Evolutionary conservation across 2,113 vertebrate genomes (phyloP).

Genomic region (Prunella himalayana): DNA sequence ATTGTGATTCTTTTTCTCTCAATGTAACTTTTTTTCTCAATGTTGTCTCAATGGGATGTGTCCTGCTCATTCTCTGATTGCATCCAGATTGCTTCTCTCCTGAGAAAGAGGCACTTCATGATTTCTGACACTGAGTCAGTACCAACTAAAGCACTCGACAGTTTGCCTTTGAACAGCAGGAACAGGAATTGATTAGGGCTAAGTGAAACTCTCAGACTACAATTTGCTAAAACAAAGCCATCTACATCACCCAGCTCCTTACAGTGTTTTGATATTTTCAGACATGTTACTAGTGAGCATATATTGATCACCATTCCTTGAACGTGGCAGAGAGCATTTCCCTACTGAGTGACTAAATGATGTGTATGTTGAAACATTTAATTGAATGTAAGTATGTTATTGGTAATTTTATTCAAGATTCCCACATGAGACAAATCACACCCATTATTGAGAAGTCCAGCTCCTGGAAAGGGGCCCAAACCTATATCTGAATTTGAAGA

Average conservation of each 20-base stretch:
- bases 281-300: neutral
- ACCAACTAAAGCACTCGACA: neutral
- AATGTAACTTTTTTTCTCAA: neutral
- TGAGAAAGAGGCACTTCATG: neutral
- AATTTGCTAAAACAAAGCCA: constrained; percentile 38
- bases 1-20: neutral
- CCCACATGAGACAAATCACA: neutral
- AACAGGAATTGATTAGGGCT: neutral
- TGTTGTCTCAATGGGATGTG: neutral
- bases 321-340: neutral
- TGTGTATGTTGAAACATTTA: constrained; percentile 11
- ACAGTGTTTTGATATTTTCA: constrained; percentile 5
- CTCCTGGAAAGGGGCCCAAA: neutral
- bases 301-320: neutral
- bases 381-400: neutral
- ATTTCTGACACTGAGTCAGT: constrained; percentile 41
- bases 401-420: constrained; percentile 24
- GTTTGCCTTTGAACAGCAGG: constrained; percentile 12
- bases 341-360: constrained; percentile 12
- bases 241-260: neutral
- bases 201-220: constrained; percentile 2
- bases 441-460: neutral
- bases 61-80: neutral
- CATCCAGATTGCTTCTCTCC: neutral
- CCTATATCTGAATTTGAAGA: neutral